Evolutionary conservation across 2,797 vertebrate genomes (phyloP), one percentile per base, ranked within the genome.

Genomic region (Danio albolineatus): DNA sequence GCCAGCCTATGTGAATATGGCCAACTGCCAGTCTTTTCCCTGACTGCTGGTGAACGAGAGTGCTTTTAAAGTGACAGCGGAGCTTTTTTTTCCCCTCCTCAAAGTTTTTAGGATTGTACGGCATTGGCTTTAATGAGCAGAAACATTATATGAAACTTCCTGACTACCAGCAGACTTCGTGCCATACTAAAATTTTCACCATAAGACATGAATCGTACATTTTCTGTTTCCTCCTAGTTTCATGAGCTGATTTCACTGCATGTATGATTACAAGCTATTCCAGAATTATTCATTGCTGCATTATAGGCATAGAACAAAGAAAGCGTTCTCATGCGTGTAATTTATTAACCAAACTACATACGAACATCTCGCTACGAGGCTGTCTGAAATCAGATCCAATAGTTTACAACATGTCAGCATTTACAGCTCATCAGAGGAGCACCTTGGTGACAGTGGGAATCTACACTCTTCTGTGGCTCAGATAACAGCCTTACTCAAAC

Each of bases 1-100:
- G 87, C 88, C 85, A 92, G 90, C 92, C 92, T 90, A 91, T 92
- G 89, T 91, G 90, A 92, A 91, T 82, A 90, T 90, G 93, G 92
- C 93, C 90, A 88, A 61, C 76, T 80, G 91, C 89, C 91, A 89
- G 81, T 83, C 80, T 85, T 87, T 88, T 85, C 90, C 88, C 84
- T 78, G 89, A 89, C 64, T 54, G 12, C 83, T 51, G 79, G 81
- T 85, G 88, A 90, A 87, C 60, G 76, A 85, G 85, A 87, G 80
- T 43, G 86, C 84, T 89, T 89, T 89, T 88, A 88, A 76, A 79
- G 66, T 80, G 70, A 83, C 73, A 56, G 54, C 46, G 2, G 78
- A 46, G 49, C 6, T 79, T 70, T 81, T 65, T 41, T 64, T 57
- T 17, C 8, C 61, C 49, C 73, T 10, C 54, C 5, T 53, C 10